A percentile compares a stretch with the other conserved stretches of the same genome.
phyloP scores from a whole-genome alignment of 2,888 invertebrate species.

The Apotomis betuletana region DNA sequence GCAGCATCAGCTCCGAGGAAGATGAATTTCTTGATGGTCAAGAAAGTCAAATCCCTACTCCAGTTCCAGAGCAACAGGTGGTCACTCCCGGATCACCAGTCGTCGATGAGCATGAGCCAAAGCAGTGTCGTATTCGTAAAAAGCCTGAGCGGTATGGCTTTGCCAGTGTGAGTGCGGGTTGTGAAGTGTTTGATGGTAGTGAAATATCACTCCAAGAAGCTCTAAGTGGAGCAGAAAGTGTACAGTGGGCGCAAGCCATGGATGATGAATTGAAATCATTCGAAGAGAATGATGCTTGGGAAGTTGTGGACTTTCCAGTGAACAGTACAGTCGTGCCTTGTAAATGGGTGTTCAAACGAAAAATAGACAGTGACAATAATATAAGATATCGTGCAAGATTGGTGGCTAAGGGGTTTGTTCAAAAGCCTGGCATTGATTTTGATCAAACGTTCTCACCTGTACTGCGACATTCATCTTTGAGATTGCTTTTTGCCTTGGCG shows the following conservation, averaged over 20 bases:
- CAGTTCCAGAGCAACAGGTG: not conserved
- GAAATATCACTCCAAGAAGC: not conserved
- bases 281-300: conserved; percentile 40
- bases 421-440: conserved; percentile 40
- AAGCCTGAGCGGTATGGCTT: not conserved
- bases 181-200: not conserved
- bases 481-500: conserved; percentile 38
- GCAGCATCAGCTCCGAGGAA: not conserved
- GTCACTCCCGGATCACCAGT: not conserved
- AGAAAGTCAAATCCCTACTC: not conserved
- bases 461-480: conserved; percentile 9
- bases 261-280: conserved; percentile 38
- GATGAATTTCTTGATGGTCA: not conserved
- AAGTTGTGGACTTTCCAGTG: conserved; percentile 27
- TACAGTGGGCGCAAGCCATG: conserved; percentile 36
- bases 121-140: conserved; percentile 1
- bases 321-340: conserved; percentile 28
- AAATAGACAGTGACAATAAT: conserved; percentile 36
- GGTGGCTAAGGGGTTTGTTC: conserved; percentile 39
- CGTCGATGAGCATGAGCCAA: not conserved
- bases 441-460: conserved; percentile 40
- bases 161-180: not conserved
- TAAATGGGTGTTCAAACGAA: conserved; percentile 41
- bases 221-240: conserved; percentile 31
- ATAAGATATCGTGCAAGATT: conserved; percentile 38